Percentiles rank a stretch among this genome's conserved stretches.
phyloP scores from a whole-genome alignment of 2,797 vertebrate species.

The Diplodus sargus region DNA sequence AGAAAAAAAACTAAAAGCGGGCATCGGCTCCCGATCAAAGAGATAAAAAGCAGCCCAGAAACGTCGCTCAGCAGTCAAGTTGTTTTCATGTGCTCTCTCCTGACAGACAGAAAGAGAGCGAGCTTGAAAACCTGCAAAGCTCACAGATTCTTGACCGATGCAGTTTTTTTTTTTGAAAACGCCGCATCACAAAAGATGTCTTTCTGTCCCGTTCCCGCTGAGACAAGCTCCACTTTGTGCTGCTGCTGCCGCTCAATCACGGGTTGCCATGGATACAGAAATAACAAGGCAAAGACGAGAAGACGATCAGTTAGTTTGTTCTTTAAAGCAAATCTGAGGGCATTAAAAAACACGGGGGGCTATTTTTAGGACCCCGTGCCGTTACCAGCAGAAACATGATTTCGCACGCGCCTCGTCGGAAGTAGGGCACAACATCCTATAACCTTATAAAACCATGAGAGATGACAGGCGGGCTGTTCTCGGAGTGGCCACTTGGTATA shows the following conservation, averaged over 20 bases:
- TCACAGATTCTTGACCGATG: constrained; percentile 31
- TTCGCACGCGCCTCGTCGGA: constrained; percentile 46
- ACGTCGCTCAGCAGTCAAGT: constrained; percentile 23
- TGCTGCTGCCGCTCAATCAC: constrained; percentile 43
- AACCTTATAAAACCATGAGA: constrained; percentile 42
- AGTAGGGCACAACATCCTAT: constrained; percentile 49
- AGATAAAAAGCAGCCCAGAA: constrained; percentile 31
- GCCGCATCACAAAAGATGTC: constrained; percentile 50
- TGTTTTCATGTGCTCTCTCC: constrained; percentile 27
- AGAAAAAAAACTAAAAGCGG: constrained; percentile 14
- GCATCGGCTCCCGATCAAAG: constrained; percentile 37
- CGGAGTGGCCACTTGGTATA: constrained; percentile 41
- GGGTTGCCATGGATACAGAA: constrained; percentile 78
- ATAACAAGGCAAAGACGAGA: constrained; percentile 37
- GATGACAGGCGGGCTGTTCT: constrained; percentile 47
- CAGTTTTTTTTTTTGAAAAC: constrained; percentile 21
- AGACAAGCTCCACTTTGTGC: constrained; percentile 67
- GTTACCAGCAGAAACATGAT: constrained; percentile 47
- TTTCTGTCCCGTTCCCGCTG: constrained; percentile 42
- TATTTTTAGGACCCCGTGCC: constrained; percentile 62
- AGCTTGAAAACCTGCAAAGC: constrained; percentile 2
- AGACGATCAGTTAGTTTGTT: constrained; percentile 61
- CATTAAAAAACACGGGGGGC: constrained; percentile 52
- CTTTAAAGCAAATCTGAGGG: constrained; percentile 57
- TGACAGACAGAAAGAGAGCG: constrained; percentile 17